Evolutionary conservation across 2,888 invertebrate genomes (phyloP), one percentile per base, ranked within the genome.

Genomic region (Mongoloraphidia duomilia): DNA sequence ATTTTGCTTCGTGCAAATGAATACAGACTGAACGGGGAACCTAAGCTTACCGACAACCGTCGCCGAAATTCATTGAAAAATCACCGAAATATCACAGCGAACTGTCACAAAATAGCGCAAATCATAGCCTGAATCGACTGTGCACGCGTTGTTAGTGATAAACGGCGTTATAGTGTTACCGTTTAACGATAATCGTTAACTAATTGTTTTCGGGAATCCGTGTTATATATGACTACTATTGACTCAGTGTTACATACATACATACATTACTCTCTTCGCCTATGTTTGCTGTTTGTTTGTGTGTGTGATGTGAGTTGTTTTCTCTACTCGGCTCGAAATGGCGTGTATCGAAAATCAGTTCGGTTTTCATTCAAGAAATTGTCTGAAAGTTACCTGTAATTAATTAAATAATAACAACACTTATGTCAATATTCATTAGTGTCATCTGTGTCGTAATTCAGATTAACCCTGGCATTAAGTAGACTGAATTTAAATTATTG

Each of bases 1-100:
- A 48, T 48, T 48, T 48, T 48, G 48, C 48, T 48, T 48, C 48
- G 48, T 48, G 48, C 43, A 48, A 43, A 43, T 48, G 48, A 48
- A 48, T 42, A 34, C n/a, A 26, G 26, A 26, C 26, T 26, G 26
- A 26, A 26, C 26, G 26, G 26, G 26, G 26, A 26, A 26, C 26
- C 26, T 26, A 26, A 26, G 26, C 26, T 26, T 26, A 26, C 26
- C 26, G 26, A 26, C 26, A 26, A 26, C 26, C 26, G 26, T 26
- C 26, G 26, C 26, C 26, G 26, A 26, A 26, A 26, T 26, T 26
- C 26, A 26, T 26, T 26, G 26, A 26, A 26, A 46, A 42, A 17
- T 42, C 26, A 26, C 12, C 17, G 17, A 42, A 42, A 42, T 42
- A 42, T 42, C 33, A 34, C 33, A 34, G 12, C 14, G 14, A 13